Conservation (phyloP, 2,888 invertebrate genomes). For the Pristionchus arcanus region DNA sequence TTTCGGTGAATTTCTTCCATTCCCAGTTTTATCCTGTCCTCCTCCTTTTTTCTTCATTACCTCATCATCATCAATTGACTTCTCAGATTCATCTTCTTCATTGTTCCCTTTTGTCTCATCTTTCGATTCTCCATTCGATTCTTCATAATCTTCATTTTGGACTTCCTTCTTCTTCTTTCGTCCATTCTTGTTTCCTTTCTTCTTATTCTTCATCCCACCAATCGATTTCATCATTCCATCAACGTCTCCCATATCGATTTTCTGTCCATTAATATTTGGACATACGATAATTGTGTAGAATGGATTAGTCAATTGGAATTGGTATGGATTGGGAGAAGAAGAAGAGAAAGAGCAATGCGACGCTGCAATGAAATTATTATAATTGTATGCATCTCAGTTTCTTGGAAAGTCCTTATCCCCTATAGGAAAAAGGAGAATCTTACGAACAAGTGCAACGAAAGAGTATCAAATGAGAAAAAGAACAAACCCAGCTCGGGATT, state of each 20-base stretch:
- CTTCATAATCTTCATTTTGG: not conserved
- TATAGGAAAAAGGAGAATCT: not conserved
- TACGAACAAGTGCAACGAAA: not conserved
- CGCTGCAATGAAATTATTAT: not conserved
- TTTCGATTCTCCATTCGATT: not conserved
- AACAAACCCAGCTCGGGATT: not conserved
- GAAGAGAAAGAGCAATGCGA: conserved; percentile 36
- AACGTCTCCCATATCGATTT: not conserved
- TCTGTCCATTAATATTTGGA: conserved; percentile 18
- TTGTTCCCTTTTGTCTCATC: not conserved
- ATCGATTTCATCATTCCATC: not conserved
- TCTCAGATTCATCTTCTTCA: not conserved
- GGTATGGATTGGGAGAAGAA: conserved; percentile 39
- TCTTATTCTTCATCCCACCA: not conserved
- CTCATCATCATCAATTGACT: not conserved
- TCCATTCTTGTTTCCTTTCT: not conserved
- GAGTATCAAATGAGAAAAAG: not conserved
- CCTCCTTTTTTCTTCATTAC: not conserved
- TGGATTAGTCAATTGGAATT: conserved; percentile 48
- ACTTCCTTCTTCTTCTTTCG: not conserved
- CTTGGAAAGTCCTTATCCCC: not conserved
- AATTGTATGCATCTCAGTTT: not conserved
- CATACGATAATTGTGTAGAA: conserved; percentile 50
- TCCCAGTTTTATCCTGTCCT: not conserved
- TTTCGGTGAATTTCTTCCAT: not conserved